Base-by-base conservation (phyloP, 2,888 invertebrate species). In the Suillia variegata region DNA sequence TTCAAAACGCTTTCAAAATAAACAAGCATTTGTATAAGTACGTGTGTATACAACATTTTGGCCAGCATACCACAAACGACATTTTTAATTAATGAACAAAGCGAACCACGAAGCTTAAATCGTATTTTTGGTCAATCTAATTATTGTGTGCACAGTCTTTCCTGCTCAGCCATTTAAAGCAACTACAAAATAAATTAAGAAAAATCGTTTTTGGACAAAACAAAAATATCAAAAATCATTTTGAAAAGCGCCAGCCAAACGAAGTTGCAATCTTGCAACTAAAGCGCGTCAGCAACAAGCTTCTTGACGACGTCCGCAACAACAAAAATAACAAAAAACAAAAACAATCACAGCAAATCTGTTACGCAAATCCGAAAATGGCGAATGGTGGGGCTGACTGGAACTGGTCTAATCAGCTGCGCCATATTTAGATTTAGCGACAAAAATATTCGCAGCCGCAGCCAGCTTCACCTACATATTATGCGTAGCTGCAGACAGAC, bases 381-480 rank as follows among this genome's bases (percentile, higher is more conserved):
- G 31, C 31, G 42, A 53, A 2, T n/a, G 20, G 38, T 53, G 6
- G 20, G 22, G 45, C 22, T 54, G 45, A 45, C 24, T 53, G 6
- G 20, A 15, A 54, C 22, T 54, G 45, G 54, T 45, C 45, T 45
- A 45, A 42, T 26, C 42, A 42, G 54, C 22, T 45, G 24, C 15
- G 54, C 54, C 54, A 54, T 54, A 54, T 54, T 45, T 45, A 45
- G 54, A 24, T 21, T n/a, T n/a, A 15, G 45, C 54, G 26, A 38
- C 31, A 38, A 22, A 31, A 33, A 20, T n/a, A 31, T 20, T 38
- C 20, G 13, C 22, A 49, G 47, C 53, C 17, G 33, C 21, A 26
- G n/a, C n/a, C 45, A 33, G 48, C 47, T 48, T 55, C 55, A 55
- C 55, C 55, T 55, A 55, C 55, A 55, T 55, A 55, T 55, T 55